These are phyloP conservation scores for Epinotia bilunana DNA, from an alignment of 2,888 invertebrate species.

Conservation along the genomic window DNA sequence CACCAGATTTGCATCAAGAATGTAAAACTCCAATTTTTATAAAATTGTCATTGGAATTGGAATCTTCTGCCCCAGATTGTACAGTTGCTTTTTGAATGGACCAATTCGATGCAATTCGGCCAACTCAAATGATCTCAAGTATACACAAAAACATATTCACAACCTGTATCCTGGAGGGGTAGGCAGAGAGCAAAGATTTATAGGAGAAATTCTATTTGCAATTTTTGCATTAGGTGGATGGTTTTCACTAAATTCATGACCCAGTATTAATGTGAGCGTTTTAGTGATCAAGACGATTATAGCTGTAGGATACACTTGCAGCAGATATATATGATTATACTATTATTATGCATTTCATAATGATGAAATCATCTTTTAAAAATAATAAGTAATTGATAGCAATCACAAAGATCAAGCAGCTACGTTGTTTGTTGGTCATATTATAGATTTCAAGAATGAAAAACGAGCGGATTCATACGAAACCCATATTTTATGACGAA, in stretches of 20 bases:
- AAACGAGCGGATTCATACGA: conserved; percentile 34
- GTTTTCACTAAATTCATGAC: conserved; percentile 16
- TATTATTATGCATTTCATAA: conserved; percentile 15
- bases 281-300: not conserved
- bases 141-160: too few relatives aligned
- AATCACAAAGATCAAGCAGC: not conserved
- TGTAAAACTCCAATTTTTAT: too few relatives aligned
- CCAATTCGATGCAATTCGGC: too few relatives aligned
- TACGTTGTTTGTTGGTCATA: conserved; percentile 12
- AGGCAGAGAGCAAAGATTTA: too few relatives aligned
- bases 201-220: too few relatives aligned
- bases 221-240: too few relatives aligned
- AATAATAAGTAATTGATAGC: conserved; percentile 9
- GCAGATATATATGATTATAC: not conserved
- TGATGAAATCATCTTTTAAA: conserved; percentile 34
- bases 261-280: not conserved
- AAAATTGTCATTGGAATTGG: too few relatives aligned
- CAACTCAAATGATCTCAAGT: too few relatives aligned
- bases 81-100: too few relatives aligned
- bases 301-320: conserved; percentile 8
- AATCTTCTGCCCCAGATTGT: too few relatives aligned
- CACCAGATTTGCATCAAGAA: too few relatives aligned
- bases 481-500: conserved; percentile 33
- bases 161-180: too few relatives aligned
- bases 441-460: conserved; percentile 34